Evolutionary conservation across 2,113 vertebrate species (phyloP), one percentile per base, ranked within the genome.

Genomic region (Pangasianodon hypophthalmus): DNA sequence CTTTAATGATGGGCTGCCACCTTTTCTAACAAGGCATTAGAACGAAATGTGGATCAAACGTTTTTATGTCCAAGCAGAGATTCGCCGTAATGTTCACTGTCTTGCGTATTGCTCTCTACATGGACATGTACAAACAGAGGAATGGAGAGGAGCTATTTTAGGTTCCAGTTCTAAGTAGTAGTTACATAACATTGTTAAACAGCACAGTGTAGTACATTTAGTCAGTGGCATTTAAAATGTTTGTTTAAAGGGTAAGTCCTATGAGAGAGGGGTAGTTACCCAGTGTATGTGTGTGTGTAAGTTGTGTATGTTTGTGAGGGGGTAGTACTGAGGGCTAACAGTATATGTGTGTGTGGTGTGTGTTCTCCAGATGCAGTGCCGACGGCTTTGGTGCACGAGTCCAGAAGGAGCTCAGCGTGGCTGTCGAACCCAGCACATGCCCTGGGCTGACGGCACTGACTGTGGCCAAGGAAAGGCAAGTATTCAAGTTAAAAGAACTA

Each of bases 381-480:
- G 97, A 52, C 96, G 98, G 89, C 96, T 99, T 81, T 99, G 98
- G 98, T 99, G 98, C 92, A 98, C 97, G 87, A 98, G 98, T 58
- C 96, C 96, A 0, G 98, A 98, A 24, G 98, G 98, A 0, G 96
- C 96, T 0, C 97, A 98, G 95, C 97, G 97, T 87, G 98, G 98
- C 92, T 99, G 98, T 94, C 96, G 97, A 86, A 99, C 98, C 6
- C 98, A 99, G 6, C 98, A 99, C 95, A 99, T 99, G 2, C 98
- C 98, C 4, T 99, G 98, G 98, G 98, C 98, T 2, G 98, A 99
- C 0, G 98, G 98, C 52, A 99, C 98, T 0, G 98, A 99, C 88
- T 99, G 98, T 91, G 97, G 97, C 77, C 95, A 96, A 13, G 98
- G 98, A 95, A 99, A 97, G 97, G 98, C 97, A 94, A 93, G 91